Percentiles rank a stretch among this genome's conserved stretches.
Evolutionary conservation across 2,888 invertebrate species (phyloP).

Genomic region (Drosophila mimetica): DNA sequence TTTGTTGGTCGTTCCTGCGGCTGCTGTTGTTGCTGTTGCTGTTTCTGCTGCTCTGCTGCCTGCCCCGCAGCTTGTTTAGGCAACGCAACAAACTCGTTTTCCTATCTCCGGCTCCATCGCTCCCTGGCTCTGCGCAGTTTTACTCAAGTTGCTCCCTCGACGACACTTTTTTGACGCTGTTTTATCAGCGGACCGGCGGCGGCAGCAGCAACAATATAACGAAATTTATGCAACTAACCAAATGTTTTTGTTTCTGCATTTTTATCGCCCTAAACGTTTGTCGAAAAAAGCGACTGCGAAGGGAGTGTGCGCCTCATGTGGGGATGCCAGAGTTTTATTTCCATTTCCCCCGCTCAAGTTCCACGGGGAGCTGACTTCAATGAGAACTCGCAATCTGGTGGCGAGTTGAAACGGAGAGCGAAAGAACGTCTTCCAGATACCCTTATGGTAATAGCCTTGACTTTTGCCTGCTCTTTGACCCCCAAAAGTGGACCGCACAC

Average conservation of each 20-base stretch:
- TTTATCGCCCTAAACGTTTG: conserved; percentile 65
- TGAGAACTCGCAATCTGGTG: conserved; percentile 20
- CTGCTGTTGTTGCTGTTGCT: conserved; percentile 1
- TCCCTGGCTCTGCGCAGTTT: conserved; percentile 49
- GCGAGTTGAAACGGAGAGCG: not conserved
- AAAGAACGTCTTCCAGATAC: conserved; percentile 16
- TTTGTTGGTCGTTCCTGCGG: conserved; percentile 16
- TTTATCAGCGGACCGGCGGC: conserved; percentile 60
- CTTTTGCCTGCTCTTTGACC: conserved; percentile 53
- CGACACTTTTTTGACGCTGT: conserved; percentile 69
- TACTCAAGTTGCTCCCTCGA: conserved; percentile 68
- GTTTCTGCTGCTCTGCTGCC: not conserved
- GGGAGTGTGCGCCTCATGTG: conserved; percentile 8
- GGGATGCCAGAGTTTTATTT: conserved; percentile 23
- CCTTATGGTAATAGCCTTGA: conserved; percentile 59
- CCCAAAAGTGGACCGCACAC: conserved; percentile 40
- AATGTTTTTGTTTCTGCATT: conserved; percentile 60
- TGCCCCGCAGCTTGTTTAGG: conserved; percentile 30
- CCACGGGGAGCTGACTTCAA: conserved; percentile 27
- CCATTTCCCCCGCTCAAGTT: not conserved
- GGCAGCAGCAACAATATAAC: conserved; percentile 21
- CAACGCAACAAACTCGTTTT: conserved; percentile 28
- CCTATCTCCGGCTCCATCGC: conserved; percentile 16
- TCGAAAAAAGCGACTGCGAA: conserved; percentile 21
- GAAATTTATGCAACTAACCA: conserved; percentile 76